phyloP scores from a whole-genome alignment of 2,113 vertebrate species.

The Odocoileus virginianus region DNA sequence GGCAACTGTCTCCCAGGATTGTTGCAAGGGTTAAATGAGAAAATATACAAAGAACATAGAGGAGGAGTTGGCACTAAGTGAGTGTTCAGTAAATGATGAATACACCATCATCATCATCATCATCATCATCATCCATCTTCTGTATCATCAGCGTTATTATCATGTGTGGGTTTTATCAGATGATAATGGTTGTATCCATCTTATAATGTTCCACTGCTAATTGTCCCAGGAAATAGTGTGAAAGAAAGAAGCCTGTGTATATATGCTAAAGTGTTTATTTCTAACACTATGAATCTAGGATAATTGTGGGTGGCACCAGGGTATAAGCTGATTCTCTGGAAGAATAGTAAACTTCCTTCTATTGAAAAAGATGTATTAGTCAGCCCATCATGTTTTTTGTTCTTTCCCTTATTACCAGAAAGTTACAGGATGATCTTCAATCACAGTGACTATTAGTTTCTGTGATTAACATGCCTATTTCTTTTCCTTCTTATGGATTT shows the following conservation, averaged over 20 bases:
- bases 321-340: not conserved
- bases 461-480: slow-evolving; percentile 13
- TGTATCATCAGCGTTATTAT: not conserved
- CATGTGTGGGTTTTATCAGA: not conserved
- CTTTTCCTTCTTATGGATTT: not conserved
- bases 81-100: not conserved
- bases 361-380: not conserved
- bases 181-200: not conserved
- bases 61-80: not conserved
- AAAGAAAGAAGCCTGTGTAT: not conserved
- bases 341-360: not conserved
- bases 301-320: not conserved
- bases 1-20: not conserved
- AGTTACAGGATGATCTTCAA: slow-evolving; percentile 37
- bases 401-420: slow-evolving; percentile 13
- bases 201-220: not conserved
- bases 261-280: not conserved
- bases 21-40: not conserved
- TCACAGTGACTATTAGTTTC: slow-evolving; percentile 8
- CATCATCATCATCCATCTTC: not conserved
- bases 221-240: not conserved
- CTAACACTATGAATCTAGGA: not conserved
- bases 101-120: no score
- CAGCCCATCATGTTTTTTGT: not conserved
- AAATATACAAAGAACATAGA: not conserved